Base-by-base conservation (phyloP, 1,140 invertebrate species). In the roundworm (Caenorhabditis elegans) region DNA sequence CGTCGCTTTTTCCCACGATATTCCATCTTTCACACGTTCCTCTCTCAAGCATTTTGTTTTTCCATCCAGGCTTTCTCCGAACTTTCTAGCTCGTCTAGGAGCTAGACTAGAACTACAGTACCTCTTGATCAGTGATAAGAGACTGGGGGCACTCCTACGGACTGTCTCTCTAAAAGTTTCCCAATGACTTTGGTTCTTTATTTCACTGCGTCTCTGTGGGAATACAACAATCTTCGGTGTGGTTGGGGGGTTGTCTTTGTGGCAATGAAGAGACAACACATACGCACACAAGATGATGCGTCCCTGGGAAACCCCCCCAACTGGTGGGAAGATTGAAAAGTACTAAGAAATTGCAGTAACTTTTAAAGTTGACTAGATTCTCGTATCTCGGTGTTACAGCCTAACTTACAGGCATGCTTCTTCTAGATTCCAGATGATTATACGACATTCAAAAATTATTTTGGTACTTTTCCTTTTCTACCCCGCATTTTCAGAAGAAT, bases 121-220 rank as follows among this genome's bases (percentile, higher is more conserved):
- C 3, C 28, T 11, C n/a, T 43, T 34, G 34, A 36, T 70, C 8
- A 70, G 60, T 15, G 49, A 53, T 53, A 70, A 65, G 31, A 65
- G 31, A n/a, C n/a, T n/a, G n/a, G n/a, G n/a, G n/a, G n/a, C 55
- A 10, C 15, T 34, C 31, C 24, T 34, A 26, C 28, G 17, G 26
- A 24, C 28, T 65, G 19, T 28, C 51, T 53, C 1, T 53, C 13
- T 60, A 34, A 31, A n/a, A 51, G 49, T 60, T 60, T 10, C 19
- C 6, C 60, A 70, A 39, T 70, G 10, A 36, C 60, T 43, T 70
- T 70, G 15, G 19, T 70, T 28, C 60, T 70, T 70, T 39, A 17
- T 70, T 70, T 70, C 34, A 22, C 60, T 70, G 60, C 60, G 34
- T 70, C 60, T 70, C 60, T 70, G 60, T 70, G 60, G 60, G 60